A percentile compares a stretch with the other conserved stretches of the same genome.
Conservation (phyloP, 2,113 vertebrate genomes). For the Psettodes erumei region DNA sequence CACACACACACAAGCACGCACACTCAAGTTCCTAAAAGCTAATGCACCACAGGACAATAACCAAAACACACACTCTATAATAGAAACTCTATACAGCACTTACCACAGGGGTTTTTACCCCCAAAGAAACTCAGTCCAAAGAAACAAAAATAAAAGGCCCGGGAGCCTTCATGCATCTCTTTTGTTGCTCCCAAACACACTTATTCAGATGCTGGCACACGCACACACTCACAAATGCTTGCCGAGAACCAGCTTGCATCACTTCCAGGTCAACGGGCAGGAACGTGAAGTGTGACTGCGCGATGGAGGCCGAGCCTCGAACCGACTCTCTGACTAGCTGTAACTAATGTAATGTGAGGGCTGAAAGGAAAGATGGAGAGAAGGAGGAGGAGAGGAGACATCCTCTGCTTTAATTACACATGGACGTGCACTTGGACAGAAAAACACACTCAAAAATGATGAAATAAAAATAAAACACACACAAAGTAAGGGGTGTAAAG, state of each 20-base stretch:
- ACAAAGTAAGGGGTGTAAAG: conserved; percentile 33
- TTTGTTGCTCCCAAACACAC: conserved; percentile 33
- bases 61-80: conserved; percentile 52
- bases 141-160: conserved; percentile 37
- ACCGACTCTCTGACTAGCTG: not conserved
- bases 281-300: conserved; percentile 62
- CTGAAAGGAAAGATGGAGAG: conserved; percentile 3
- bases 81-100: conserved; percentile 52
- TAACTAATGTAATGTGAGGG: conserved; percentile 26
- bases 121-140: conserved; percentile 51
- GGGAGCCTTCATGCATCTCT: conserved; percentile 28
- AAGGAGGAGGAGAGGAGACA: not conserved
- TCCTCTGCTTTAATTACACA: conserved; percentile 48
- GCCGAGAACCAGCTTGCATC: too few relatives aligned
- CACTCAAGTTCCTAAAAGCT: conserved; percentile 50
- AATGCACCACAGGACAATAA: conserved; percentile 51
- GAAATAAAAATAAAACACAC: not conserved
- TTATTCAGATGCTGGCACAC: conserved; percentile 23
- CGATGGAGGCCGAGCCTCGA: conserved; percentile 58
- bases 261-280: conserved; percentile 80
- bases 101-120: conserved; percentile 33
- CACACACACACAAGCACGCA: conserved; percentile 26
- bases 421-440: conserved; percentile 22
- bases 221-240: conserved; percentile 44
- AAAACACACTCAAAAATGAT: conserved; percentile 21